Conservation (phyloP, 1,140 invertebrate genomes). For the Myzus persicae region DNA sequence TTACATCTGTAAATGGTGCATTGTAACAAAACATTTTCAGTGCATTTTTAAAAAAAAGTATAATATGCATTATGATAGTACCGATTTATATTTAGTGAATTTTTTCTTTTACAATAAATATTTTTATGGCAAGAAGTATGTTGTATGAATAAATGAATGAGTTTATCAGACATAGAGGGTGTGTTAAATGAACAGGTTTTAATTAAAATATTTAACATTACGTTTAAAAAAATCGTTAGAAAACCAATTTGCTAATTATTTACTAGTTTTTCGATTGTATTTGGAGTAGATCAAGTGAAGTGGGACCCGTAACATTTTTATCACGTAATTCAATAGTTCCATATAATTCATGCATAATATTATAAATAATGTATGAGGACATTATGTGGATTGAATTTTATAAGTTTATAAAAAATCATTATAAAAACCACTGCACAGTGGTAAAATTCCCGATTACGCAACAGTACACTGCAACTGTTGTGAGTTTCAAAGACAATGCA, state of each 20-base stretch:
- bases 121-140: neutral
- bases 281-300: too few species aligned
- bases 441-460: too few species aligned
- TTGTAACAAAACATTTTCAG: neutral
- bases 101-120: neutral
- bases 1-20: neutral
- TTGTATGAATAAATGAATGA: neutral
- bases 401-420: too few species aligned
- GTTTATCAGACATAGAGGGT: neutral
- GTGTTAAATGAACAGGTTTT: neutral
- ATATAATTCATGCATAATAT: too few species aligned
- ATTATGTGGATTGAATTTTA: too few species aligned
- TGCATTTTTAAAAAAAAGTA: neutral
- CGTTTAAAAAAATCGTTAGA: neutral
- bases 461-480: too few species aligned
- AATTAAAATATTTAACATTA: neutral
- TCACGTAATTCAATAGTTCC: too few species aligned
- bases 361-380: too few species aligned
- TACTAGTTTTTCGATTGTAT: too few species aligned
- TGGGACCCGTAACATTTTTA: too few species aligned
- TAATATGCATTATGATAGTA: neutral
- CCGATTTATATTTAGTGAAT: neutral
- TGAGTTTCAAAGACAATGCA: too few species aligned
- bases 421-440: too few species aligned
- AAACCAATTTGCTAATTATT: neutral